Percentiles rank a stretch among this genome's conserved stretches.
Evolutionary conservation across 2,888 invertebrate genomes (phyloP).

Genomic region (Sepioteuthis lessoniana): DNA sequence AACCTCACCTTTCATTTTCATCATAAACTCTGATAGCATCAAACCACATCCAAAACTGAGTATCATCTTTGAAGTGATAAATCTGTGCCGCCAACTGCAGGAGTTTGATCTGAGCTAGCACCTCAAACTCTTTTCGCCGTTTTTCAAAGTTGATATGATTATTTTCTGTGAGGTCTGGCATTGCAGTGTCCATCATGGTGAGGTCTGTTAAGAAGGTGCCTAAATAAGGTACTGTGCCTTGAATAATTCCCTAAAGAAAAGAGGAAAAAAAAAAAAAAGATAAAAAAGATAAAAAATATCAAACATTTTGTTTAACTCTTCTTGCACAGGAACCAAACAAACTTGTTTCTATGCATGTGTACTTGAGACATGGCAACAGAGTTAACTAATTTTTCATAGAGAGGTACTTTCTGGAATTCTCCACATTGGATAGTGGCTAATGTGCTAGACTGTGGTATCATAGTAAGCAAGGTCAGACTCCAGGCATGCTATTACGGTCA

Average conservation of each 20-base stretch:
- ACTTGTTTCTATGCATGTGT: too few relatives aligned
- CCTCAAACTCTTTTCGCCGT: conserved; percentile 97
- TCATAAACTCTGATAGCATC: conserved; percentile 91
- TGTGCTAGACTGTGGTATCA: too few relatives aligned
- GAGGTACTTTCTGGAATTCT: too few relatives aligned
- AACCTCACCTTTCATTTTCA: conserved; percentile 88
- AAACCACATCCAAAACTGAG: conserved; percentile 95
- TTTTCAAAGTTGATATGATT: conserved; percentile 98
- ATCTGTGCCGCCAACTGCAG: conserved; percentile 97
- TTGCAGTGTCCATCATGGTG: conserved; percentile 97
- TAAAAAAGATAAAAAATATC: neutral
- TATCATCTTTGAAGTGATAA: conserved; percentile 89
- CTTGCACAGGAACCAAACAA: too few relatives aligned
- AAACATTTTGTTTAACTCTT: neutral
- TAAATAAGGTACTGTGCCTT: conserved; percentile 95
- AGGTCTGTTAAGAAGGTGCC: conserved; percentile 98
- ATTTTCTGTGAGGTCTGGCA: conserved; percentile 75
- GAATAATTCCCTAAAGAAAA: conserved; percentile 66
- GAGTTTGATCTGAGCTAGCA: conserved; percentile 95
- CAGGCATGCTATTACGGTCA: too few relatives aligned
- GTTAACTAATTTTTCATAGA: too few relatives aligned
- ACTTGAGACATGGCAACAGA: too few relatives aligned
- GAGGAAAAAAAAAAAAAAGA: neutral
- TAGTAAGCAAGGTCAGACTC: too few relatives aligned
- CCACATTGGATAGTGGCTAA: too few relatives aligned